Evolutionary conservation across 2,888 invertebrate species (phyloP), one percentile per base, ranked within the genome.

Genomic region (Pyrochroa serraticornis): DNA sequence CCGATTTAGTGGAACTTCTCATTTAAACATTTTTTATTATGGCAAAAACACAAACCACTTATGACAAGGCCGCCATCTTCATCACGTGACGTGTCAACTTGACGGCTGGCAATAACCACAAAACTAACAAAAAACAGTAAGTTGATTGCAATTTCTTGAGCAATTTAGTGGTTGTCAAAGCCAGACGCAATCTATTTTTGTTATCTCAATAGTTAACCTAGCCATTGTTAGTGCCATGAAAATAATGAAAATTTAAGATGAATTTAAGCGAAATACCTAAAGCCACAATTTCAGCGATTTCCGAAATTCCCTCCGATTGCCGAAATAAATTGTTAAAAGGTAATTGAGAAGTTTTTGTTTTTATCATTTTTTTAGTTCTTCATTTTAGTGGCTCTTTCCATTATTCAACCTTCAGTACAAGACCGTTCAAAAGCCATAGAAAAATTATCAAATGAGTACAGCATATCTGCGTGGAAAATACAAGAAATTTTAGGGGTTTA

Each of bases 361-460:
- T 39, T 39, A 3, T 2, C 7, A 41, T 7, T 12, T 53, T 32
- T 46, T 48, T 44, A 45, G 7, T 43, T 53, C 46, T 62, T 42
- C 22, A 2, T 71, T 71, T 59, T 60, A 75, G 73, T 72, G 59
- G 71, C 71, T 12, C 58, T 73, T 35, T 62, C 67, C 7, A 46
- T 66, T 12, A 50, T 63, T 47, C 69, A 69, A 47, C 63, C 68
- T 13, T 49, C 65, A 6, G 51, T 47, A n/a, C 65, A 68, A 48
- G 67, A 70, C 58, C 62, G 69, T 38, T 54, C 60, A 6, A 70
- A 68, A 60, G 39, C 61, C n/a, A 43, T 73, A 14, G 64, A 69
- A 31, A 72, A 70, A 49, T 51, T 72, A 30, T 65, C 70, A 32
- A 60, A 56, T 33, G 69, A 71, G 45, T 62, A 53, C 35, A 62